Evolutionary conservation across 2,888 invertebrate species (phyloP).

Genomic region (Apodemia duryi): DNA sequence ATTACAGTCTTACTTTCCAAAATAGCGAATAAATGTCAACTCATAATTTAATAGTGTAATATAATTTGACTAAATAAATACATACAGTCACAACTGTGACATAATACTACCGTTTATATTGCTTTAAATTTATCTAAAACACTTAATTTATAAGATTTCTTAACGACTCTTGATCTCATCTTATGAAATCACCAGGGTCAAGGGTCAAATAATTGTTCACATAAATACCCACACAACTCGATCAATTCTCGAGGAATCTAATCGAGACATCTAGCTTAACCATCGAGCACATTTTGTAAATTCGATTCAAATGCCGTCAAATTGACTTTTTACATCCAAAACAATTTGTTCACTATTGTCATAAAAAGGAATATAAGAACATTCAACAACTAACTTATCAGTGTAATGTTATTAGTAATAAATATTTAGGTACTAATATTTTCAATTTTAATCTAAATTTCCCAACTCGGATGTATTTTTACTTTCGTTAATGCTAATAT

Average conservation of each 20-base stretch:
- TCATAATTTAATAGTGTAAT: constrained; percentile 4
- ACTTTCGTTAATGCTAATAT: too few relatives aligned
- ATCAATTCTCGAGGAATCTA: not conserved
- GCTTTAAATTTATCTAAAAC: constrained; percentile 14
- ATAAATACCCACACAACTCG: not conserved
- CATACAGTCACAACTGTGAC: constrained; percentile 6
- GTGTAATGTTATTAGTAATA: too few relatives aligned
- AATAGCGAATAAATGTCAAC: not conserved
- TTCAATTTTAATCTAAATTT: too few relatives aligned
- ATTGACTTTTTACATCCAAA: constrained; percentile 17
- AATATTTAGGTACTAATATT: too few relatives aligned
- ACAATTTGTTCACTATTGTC: not conserved
- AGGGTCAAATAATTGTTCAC: constrained; percentile 1
- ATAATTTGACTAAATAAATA: constrained; percentile 11
- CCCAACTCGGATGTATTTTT: too few relatives aligned
- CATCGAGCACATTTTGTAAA: constrained; percentile 40
- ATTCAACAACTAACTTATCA: too few relatives aligned
- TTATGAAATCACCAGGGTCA: not conserved
- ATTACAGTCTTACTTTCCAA: not conserved
- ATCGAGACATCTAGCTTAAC: constrained; percentile 36
- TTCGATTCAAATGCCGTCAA: constrained; percentile 40
- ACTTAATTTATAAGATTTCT: constrained; percentile 10
- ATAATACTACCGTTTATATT: constrained; percentile 8
- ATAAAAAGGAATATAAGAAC: not conserved
- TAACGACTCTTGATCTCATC: not conserved